Conservation (phyloP, 2,113 vertebrate species). For the Paralichthys olivaceus region DNA sequence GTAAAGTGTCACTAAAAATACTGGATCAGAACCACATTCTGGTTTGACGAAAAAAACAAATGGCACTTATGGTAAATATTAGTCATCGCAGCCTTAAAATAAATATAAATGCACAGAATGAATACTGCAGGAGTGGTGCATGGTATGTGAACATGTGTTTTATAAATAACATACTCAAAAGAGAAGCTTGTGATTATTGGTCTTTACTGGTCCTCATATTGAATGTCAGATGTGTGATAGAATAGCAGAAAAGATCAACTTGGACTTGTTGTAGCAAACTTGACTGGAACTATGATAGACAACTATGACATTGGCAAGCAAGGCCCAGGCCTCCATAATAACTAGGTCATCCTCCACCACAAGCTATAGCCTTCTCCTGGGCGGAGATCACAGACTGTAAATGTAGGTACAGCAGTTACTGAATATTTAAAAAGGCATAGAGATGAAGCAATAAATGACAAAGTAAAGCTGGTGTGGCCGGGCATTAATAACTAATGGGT, state of each 20-base stretch:
- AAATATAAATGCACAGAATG: not conserved
- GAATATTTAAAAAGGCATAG: slow-evolving; percentile 87
- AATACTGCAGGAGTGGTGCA: not conserved
- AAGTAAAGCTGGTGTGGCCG: slow-evolving; percentile 85
- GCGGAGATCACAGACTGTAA: slow-evolving; percentile 83
- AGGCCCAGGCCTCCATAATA: slow-evolving; percentile 58
- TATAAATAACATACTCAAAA: not conserved
- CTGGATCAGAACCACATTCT: slow-evolving; percentile 4
- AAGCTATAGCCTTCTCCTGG: slow-evolving; percentile 69
- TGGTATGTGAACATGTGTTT: no score
- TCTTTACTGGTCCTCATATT: not conserved
- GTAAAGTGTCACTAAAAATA: not conserved
- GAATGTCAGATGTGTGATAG: not conserved
- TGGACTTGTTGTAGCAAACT: slow-evolving; percentile 27
- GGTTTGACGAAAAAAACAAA: not conserved
- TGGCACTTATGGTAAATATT: not conserved
- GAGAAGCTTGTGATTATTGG: not conserved
- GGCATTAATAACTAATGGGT: slow-evolving; percentile 87
- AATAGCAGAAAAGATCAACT: slow-evolving; percentile 24
- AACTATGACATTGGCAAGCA: slow-evolving; percentile 60
- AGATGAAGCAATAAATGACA: slow-evolving; percentile 89
- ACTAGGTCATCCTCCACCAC: slow-evolving; percentile 72
- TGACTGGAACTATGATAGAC: slow-evolving; percentile 45
- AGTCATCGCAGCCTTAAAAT: not conserved
- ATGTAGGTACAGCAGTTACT: slow-evolving; percentile 86